Base-by-base conservation (phyloP, 2,888 invertebrate genomes). In the Drosophila neutralis region DNA sequence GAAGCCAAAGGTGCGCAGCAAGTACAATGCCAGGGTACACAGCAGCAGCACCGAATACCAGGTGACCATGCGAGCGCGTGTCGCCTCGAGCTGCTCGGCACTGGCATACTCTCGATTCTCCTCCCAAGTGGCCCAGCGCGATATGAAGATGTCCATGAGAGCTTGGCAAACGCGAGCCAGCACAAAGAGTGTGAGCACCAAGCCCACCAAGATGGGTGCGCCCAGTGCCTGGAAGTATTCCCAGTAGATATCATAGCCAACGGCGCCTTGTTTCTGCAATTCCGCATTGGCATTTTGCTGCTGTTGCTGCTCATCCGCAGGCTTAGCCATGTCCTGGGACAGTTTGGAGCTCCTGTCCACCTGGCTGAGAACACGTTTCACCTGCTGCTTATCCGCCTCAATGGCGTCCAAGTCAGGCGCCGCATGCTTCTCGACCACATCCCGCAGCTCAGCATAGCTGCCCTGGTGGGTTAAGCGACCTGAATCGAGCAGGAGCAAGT, bases 131-230 rank as follows among this genome's bases (percentile, higher is more conserved):
- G 92, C 92, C 93, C 93, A 93, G 24, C 2, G 29, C 0, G 96
- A 95, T 0, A 97, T 94, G 94, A 96, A 97, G 76, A 94, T 96
- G 82, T 97, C 97, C 21, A 95, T 94, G 0, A 94, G 94, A 15
- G 95, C 96, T 6, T 95, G 95, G 0, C 94, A 92, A 0, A 92
- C 92, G 90, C 97, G 96, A 0, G 96, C 94, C 10, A 95, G 29
- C 0, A 95, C 6, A 53, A 95, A 94, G 0, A 95, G 89, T 0
- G 94, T 0, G 72, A 94, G 93, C 6, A 92, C 83, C 6, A 89
- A 36, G 0, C 78, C 45, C 13, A 93, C 82, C 15, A 91, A 49
- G 38, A 86, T 70, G 0, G 87, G 80, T 27, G 95, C 95, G 0
- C 95, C 93, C 2, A 94, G 93, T 0, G 94, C 90, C 10, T 87